phyloP scores from a whole-genome alignment of 2,797 vertebrate species.

The Enoplosus armatus region DNA sequence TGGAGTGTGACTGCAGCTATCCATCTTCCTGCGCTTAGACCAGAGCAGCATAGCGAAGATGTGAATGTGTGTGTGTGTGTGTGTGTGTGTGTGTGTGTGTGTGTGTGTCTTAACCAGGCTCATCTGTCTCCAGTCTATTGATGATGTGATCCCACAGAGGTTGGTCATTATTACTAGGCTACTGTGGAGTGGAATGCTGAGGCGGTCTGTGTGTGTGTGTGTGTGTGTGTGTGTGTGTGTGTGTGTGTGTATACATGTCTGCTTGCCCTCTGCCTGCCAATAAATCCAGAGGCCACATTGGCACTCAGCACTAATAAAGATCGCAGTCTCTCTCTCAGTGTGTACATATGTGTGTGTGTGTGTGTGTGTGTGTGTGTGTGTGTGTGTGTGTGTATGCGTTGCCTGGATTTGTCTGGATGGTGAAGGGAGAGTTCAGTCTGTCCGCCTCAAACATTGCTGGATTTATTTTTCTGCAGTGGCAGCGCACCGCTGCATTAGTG shows the following conservation, averaged over 20 bases:
- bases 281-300: slow-evolving; percentile 63
- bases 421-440: slow-evolving; percentile 5
- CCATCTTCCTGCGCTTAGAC: slow-evolving; percentile 61
- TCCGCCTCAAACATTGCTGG: slow-evolving; percentile 18
- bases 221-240: slow-evolving; percentile 6
- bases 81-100: slow-evolving; percentile 11
- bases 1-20: slow-evolving; percentile 70
- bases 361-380: slow-evolving; percentile 20
- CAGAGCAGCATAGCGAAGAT: not conserved
- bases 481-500: not conserved
- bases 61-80: slow-evolving; percentile 10
- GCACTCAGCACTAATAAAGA: slow-evolving; percentile 73
- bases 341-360: too few relatives aligned
- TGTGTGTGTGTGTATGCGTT: slow-evolving; percentile 14
- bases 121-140: slow-evolving; percentile 66
- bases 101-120: slow-evolving; percentile 37
- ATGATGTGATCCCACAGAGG: slow-evolving; percentile 48
- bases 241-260: slow-evolving; percentile 18
- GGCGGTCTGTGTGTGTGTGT: slow-evolving; percentile 22
- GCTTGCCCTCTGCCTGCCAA: slow-evolving; percentile 44
- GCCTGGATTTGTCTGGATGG: slow-evolving; percentile 12
- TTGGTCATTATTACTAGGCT: slow-evolving; percentile 62
- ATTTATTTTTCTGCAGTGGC: slow-evolving; percentile 26
- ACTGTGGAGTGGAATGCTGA: slow-evolving; percentile 54
- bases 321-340: slow-evolving; percentile 33